phyloP scores from a whole-genome alignment of 2,113 vertebrate species.

The Ovis canadensis region DNA sequence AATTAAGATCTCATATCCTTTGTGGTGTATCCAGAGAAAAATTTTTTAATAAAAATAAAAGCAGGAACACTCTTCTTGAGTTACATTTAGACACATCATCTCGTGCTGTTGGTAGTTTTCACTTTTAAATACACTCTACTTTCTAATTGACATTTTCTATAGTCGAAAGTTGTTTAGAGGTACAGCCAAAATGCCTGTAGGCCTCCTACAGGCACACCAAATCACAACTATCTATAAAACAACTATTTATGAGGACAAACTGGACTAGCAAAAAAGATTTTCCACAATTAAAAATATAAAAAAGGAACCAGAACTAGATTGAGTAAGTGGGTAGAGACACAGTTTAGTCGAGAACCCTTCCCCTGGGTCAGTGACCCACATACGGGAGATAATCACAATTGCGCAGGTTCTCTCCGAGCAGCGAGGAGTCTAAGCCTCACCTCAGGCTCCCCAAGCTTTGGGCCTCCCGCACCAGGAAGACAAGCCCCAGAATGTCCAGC shows the following conservation, averaged over 20 bases:
- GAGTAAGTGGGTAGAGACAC: background rate
- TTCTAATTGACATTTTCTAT: background rate
- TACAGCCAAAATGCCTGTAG: background rate
- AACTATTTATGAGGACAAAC: background rate
- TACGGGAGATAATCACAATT: background rate
- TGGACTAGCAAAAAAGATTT: background rate
- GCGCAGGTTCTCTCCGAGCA: background rate
- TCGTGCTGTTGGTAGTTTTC: background rate
- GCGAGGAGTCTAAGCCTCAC: background rate
- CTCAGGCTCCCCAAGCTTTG: background rate
- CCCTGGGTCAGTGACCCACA: background rate
- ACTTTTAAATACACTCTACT: background rate
- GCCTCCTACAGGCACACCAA: background rate
- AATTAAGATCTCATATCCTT: background rate
- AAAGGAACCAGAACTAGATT: background rate
- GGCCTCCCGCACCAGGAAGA: background rate
- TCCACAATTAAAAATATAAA: background rate
- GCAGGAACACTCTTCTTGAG: background rate
- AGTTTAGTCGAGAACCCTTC: background rate
- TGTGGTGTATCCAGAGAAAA: background rate
- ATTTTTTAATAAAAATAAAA: background rate
- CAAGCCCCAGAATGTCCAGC: background rate
- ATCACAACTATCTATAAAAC: background rate
- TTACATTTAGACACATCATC: background rate
- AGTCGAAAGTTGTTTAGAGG: background rate